These are phyloP conservation scores for Atherinosoma microstoma DNA, from an alignment of 2,797 vertebrate species.

Conservation along the genomic window DNA sequence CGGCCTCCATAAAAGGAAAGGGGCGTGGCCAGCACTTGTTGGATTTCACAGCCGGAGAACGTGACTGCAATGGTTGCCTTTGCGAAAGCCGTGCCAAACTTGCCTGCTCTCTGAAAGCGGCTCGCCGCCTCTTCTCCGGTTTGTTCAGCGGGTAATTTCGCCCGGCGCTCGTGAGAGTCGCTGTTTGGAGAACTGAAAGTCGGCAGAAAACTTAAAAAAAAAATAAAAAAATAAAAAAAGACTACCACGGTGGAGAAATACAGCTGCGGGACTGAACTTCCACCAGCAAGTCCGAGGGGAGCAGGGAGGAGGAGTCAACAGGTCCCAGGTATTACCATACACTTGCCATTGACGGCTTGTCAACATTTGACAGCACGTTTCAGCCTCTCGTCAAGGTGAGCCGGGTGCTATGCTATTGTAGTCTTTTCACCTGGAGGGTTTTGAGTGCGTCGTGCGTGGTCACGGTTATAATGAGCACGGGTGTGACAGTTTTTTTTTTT, in stretches of 20 bases:
- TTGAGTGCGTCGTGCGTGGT: constrained; percentile 36
- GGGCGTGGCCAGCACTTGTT: constrained; percentile 75
- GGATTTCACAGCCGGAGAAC: constrained; percentile 76
- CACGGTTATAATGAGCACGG: constrained; percentile 8
- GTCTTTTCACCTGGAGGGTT: constrained; percentile 19
- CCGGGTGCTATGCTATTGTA: not conserved
- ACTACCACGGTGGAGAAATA: constrained; percentile 51
- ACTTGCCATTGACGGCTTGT: constrained; percentile 73
- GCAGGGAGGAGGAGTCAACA: constrained; percentile 85
- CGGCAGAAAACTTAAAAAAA: constrained; percentile 63
- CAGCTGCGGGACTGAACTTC: constrained; percentile 71
- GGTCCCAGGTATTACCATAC: constrained; percentile 82
- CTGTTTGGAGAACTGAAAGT: constrained; percentile 36
- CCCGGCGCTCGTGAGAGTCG: constrained; percentile 16
- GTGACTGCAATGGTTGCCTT: constrained; percentile 82
- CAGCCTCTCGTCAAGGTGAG: not conserved
- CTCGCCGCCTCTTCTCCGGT: constrained; percentile 38
- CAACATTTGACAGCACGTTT: constrained; percentile 69
- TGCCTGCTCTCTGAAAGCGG: constrained; percentile 60
- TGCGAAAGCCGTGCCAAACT: constrained; percentile 69
- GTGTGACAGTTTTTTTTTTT: constrained; percentile 14
- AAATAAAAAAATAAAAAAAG: constrained; percentile 13
- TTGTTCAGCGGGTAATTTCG: constrained; percentile 10
- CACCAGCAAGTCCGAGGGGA: constrained; percentile 49
- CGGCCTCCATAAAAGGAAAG: constrained; percentile 61